Percentiles rank a stretch among this genome's conserved stretches.
phyloP scores from a whole-genome alignment of 2,797 vertebrate genomes.

The Pangasius mekongensis region DNA sequence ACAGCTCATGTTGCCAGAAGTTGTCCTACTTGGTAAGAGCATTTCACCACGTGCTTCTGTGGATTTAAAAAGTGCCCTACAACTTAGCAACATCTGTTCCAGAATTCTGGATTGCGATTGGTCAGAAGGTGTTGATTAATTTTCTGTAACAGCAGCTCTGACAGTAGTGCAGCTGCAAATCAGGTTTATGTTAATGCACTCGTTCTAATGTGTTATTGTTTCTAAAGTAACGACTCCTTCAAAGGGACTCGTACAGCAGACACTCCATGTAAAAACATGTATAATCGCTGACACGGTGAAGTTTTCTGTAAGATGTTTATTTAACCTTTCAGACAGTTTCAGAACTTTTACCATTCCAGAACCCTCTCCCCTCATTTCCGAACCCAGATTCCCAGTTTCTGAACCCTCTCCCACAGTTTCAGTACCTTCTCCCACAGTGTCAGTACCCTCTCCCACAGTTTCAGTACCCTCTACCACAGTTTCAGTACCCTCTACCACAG shows the following conservation, averaged over 20 bases:
- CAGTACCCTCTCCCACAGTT: neutral
- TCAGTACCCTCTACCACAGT: too few relatives aligned
- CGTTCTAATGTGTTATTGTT: too few relatives aligned
- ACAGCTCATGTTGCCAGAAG: slow-evolving; percentile 12
- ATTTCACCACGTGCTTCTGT: neutral
- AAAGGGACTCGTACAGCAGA: too few relatives aligned
- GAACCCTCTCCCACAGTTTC: neutral
- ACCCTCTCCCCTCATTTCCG: neutral
- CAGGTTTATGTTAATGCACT: too few relatives aligned
- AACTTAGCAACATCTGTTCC: slow-evolving; percentile 3
- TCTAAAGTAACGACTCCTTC: too few relatives aligned
- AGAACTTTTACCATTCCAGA: neutral
- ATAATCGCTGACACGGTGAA: too few relatives aligned
- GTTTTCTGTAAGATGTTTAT: too few relatives aligned
- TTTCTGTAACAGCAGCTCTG: neutral
- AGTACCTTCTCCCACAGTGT: too few relatives aligned
- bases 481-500: too few relatives aligned
- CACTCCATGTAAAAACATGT: too few relatives aligned
- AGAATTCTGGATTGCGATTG: neutral
- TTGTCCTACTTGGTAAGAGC: slow-evolving; percentile 8
- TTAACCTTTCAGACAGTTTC: too few relatives aligned
- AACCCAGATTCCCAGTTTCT: neutral
- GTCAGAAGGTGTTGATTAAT: neutral
- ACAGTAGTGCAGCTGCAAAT: neutral
- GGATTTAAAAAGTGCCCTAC: slow-evolving; percentile 15